Percentiles rank a stretch among this genome's conserved stretches.
phyloP scores from a whole-genome alignment of 1,140 invertebrate genomes.

The Pseudomyrmex sp. region DNA sequence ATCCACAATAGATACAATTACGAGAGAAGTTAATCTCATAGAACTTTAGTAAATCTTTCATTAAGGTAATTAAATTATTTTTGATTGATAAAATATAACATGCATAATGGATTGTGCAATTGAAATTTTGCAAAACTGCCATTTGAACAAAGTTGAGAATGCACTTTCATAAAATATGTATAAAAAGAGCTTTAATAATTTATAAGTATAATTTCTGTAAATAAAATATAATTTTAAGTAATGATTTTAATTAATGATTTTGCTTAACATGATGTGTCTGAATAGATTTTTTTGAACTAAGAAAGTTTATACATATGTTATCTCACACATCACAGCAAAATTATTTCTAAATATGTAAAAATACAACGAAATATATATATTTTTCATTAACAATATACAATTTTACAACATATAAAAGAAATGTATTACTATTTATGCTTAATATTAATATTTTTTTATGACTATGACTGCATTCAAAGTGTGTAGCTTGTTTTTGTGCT shows the following conservation, averaged over 20 bases:
- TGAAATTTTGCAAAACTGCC: slow-evolving; percentile 1
- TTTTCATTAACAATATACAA: too few species aligned
- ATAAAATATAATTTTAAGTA: not conserved
- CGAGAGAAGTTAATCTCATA: slow-evolving; percentile 80
- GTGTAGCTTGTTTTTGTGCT: too few species aligned
- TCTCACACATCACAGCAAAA: too few species aligned
- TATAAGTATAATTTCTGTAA: not conserved
- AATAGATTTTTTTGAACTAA: not conserved
- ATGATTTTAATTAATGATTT: not conserved
- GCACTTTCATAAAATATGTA: slow-evolving; percentile 27
- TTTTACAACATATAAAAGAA: too few species aligned
- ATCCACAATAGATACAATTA: slow-evolving; percentile 70
- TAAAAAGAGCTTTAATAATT: slow-evolving; percentile 32
- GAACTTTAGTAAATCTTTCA: slow-evolving; percentile 70
- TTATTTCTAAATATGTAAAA: too few species aligned
- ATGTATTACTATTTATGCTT: too few species aligned
- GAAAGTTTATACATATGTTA: not conserved
- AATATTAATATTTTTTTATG: too few species aligned
- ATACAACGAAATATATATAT: too few species aligned
- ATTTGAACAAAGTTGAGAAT: slow-evolving; percentile 1
- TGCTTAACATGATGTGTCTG: not conserved
- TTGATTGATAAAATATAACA: not conserved
- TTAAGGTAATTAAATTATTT: not conserved
- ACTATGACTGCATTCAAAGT: too few species aligned
- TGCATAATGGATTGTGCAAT: not conserved